These are phyloP conservation scores for Aurelia coerulea DNA, from an alignment of 30 jellyfish, hydroid and myxozoan genomes.

Conservation along the genomic window DNA sequence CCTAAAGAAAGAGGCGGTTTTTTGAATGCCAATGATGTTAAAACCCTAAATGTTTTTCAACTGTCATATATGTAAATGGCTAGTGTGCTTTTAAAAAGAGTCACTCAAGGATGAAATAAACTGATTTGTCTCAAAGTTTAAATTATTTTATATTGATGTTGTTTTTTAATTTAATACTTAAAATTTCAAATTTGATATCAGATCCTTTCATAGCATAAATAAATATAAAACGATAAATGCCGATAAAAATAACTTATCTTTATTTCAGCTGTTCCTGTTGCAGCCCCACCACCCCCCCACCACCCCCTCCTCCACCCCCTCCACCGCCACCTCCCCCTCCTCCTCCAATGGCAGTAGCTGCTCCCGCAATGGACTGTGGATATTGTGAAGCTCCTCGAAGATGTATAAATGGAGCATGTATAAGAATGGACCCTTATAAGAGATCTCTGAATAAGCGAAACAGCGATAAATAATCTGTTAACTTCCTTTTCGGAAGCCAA, in stretches of 20 bases:
- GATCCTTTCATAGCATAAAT: too few relatives aligned
- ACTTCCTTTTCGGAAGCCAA: not conserved
- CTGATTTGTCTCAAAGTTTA: too few relatives aligned
- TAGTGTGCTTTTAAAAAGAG: too few relatives aligned
- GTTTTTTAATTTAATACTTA: too few relatives aligned
- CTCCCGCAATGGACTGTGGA: conserved; percentile 61
- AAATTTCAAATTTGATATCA: too few relatives aligned
- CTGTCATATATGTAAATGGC: too few relatives aligned
- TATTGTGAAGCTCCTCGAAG: conserved; percentile 78
- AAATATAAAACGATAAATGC: not conserved
- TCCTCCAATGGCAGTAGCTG: conserved; percentile 66
- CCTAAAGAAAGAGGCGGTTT: too few relatives aligned
- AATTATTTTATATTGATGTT: too few relatives aligned
- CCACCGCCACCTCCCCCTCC: conserved; percentile 91
- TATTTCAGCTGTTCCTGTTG: conserved; percentile 44
- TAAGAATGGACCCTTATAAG: conserved; percentile 62
- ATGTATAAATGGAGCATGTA: conserved; percentile 75
- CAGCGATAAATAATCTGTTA: conserved; percentile 2
- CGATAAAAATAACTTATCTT: not conserved
- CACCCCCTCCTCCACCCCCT: conserved; percentile 80
- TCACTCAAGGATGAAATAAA: too few relatives aligned
- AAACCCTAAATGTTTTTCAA: too few relatives aligned
- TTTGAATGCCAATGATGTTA: too few relatives aligned
- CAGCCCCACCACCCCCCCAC: conserved; percentile 88
- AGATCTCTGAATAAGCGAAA: conserved; percentile 45